These are phyloP conservation scores for Hipposideros larvatus DNA, from an alignment of 2,797 vertebrate genomes.

Conservation along the genomic window DNA sequence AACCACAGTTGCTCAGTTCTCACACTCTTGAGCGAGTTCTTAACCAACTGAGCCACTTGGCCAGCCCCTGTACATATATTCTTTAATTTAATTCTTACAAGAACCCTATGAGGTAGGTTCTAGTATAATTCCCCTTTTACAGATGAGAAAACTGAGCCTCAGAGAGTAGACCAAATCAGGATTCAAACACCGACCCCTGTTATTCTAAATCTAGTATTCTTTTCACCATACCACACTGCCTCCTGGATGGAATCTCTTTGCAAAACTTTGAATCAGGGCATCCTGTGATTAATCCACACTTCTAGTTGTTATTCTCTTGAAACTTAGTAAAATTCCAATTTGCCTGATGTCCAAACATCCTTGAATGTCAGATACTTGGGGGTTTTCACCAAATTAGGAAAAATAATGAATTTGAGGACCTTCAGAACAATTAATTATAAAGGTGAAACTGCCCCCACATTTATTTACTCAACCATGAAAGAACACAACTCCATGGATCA, in stretches of 20 bases:
- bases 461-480: constrained; percentile 41
- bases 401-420: constrained; percentile 46
- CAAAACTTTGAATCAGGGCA: background rate
- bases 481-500: background rate
- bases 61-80: background rate
- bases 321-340: constrained; percentile 11
- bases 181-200: background rate
- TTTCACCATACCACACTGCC: background rate
- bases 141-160: constrained; percentile 27
- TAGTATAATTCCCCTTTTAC: constrained; percentile 36
- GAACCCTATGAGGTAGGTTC: background rate
- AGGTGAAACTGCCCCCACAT: background rate
- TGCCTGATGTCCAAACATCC: background rate
- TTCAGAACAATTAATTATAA: constrained; percentile 47
- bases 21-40: too few relatives aligned
- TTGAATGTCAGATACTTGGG: constrained; percentile 1
- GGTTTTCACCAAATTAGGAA: background rate
- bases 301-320: background rate
- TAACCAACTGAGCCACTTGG: too few relatives aligned
- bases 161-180: background rate
- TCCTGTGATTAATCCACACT: background rate
- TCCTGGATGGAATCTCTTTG: background rate
- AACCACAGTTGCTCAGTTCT: too few relatives aligned
- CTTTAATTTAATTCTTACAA: constrained; percentile 20
- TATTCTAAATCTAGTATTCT: constrained; percentile 24